Evolutionary conservation across 2,113 vertebrate genomes (phyloP), one percentile per base, ranked within the genome.

Genomic region (Nycticryphes semicollaris): DNA sequence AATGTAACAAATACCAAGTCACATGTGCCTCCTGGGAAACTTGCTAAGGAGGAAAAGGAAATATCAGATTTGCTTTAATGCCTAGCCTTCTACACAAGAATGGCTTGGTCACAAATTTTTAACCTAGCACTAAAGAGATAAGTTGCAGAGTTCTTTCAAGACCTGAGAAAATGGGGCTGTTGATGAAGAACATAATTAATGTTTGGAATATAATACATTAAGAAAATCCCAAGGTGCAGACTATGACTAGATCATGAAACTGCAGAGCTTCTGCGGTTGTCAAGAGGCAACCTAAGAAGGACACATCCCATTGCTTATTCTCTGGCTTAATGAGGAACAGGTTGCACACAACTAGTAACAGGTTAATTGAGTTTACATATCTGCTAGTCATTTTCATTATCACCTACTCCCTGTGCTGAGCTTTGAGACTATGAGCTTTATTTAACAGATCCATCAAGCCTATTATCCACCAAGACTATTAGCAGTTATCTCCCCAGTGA

Each of bases 371-470:
- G 39, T 81, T 88, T 93, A 53, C 19, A 2, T 90, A 72, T 90
- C 73, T 86, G 60, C 54, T 74, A 39, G 25, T 63, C 47, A 47
- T 86, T 78, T 89, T 92, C 85, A 78, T 89, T 82, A 60, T 78
- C 88, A 84, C 84, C 78, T 93, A 39, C 59, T 88, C 45, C 37
- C 51, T 84, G 53, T 72, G 72, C 85, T 87, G 39, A 89, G 86
- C 76, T 89, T 86, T 81, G 47, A 78, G 93, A 48, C 51, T 45
- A 21, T 31, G 43, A 51, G 63, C 53, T 96, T 90, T 92, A 91
- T 95, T 90, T 95, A 93, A 94, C 73, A 84, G 68, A 92, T 64
- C 73, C 84, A 92, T 89, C 86, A 96, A 93, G 60, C 62, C 83
- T 87, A 39, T 90, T 94, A 89, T 75, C 80, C 82, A 93, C 60